A percentile compares a stretch with the other conserved stretches of the same genome.
phyloP scores from a whole-genome alignment of 2,113 vertebrate genomes.

The Origma solitaria region DNA sequence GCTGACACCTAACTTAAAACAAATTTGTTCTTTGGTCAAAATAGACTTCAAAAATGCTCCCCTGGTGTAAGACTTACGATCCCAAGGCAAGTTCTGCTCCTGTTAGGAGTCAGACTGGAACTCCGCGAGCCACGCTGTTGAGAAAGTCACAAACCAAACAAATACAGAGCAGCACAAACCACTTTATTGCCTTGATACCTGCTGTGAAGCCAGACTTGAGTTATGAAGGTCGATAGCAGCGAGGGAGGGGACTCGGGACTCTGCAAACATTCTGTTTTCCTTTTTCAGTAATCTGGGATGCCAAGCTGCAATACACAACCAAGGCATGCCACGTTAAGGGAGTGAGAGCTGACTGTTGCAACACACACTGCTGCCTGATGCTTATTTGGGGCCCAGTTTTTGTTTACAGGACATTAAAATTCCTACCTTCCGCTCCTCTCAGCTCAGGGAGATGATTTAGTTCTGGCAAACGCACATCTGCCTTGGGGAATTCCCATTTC shows the following conservation, averaged over 20 bases:
- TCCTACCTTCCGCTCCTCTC: conserved; percentile 66
- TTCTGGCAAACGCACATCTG: conserved; percentile 70
- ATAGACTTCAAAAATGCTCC: not conserved
- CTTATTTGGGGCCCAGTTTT: not conserved
- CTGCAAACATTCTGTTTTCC: conserved; percentile 65
- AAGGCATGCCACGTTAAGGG: not conserved
- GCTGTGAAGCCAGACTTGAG: conserved; percentile 56
- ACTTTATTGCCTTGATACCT: conserved; percentile 56
- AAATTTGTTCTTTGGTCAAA: not conserved
- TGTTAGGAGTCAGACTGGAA: not conserved
- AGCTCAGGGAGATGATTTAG: conserved; percentile 72
- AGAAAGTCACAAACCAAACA: not conserved
- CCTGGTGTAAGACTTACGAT: not conserved
- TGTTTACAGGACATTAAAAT: not conserved
- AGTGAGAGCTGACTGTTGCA: not conserved
- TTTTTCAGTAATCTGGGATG: conserved; percentile 68
- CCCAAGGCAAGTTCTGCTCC: not conserved
- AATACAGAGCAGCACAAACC: not conserved
- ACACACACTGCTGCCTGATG: not conserved
- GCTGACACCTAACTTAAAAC: not conserved
- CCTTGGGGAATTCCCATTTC: conserved; percentile 64
- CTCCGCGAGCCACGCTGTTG: not conserved
- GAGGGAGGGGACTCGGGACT: conserved; percentile 73
- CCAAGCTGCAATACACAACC: conserved; percentile 38
- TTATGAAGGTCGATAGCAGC: conserved; percentile 62